phyloP scores from a whole-genome alignment of 2,797 vertebrate species.

The Bucorvus abyssinicus region DNA sequence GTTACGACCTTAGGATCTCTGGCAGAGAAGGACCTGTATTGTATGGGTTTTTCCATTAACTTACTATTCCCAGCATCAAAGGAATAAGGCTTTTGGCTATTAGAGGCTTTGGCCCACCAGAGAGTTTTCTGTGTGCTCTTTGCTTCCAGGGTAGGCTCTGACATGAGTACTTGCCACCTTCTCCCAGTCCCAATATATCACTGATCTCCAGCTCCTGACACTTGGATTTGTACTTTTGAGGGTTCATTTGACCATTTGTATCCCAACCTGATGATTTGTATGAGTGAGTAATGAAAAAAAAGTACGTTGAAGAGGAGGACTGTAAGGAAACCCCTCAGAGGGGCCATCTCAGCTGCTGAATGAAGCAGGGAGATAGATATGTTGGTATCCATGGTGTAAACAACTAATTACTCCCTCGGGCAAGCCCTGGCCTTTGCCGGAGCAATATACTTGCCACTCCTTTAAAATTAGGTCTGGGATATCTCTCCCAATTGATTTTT shows the following conservation, averaged over 20 bases:
- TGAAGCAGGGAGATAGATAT: background rate
- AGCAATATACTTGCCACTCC: background rate
- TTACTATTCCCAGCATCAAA: background rate
- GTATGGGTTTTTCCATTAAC: background rate
- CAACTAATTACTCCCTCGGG: background rate
- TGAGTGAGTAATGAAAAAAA: background rate
- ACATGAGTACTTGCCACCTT: background rate
- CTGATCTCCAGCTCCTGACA: background rate
- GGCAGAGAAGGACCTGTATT: background rate
- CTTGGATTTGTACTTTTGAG: background rate
- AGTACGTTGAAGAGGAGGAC: background rate
- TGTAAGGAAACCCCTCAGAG: background rate
- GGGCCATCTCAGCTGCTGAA: background rate
- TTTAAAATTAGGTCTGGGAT: background rate
- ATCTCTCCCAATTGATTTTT: background rate
- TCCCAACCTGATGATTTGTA: background rate
- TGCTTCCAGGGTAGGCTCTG: background rate
- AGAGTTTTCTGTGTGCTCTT: background rate
- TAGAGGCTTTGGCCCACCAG: fast-evolving
- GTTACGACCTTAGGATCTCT: background rate
- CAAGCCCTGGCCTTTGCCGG: background rate
- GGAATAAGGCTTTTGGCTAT: background rate
- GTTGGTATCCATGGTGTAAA: background rate
- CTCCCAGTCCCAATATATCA: background rate
- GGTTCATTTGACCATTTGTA: background rate